Evolutionary conservation across 2,113 vertebrate genomes (phyloP), one percentile per base, ranked within the genome.

Genomic region (Colaptes auratus): DNA sequence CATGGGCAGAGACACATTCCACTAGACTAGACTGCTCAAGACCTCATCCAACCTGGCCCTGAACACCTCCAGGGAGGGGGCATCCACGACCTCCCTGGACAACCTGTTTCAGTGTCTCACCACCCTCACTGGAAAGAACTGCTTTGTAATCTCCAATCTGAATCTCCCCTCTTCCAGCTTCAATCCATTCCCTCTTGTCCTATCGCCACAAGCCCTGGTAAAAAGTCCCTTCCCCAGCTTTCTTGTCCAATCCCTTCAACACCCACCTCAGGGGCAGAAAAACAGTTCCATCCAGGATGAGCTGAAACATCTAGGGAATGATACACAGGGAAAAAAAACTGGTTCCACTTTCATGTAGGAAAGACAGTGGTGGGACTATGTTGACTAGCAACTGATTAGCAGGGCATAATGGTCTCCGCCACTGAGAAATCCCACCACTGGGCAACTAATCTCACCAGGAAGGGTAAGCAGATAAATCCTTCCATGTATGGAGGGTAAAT

Each of bases 251-350:
- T 14, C 9, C 33, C 12, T 71, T 50, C 31, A 10, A 44, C n/a
- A 31, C 27, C 17, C 28, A 58, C 50, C 73, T 60, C n/a, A 12
- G 31, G 5, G 23, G 19, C 59, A 72, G 55, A 63, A 46, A 50
- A 46, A 19, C 23, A 12, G 18, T 17, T 10, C 55, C 9, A 10
- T 0, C 0, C 27, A 46, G 53, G n/a, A 17, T 15, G 8, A 28
- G 60, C 0, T 77, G 48, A 73, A 63, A 70, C 1, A 7, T 58
- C 35, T n/a, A 52, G 9, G 42, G 42, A 48, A 58, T 0, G 0
- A 14, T 33, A 28, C 25, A 9, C 0, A 2, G 25, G 27, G 59
- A 81, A 59, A 67, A 86, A 70, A 66, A 61, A 39, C 14, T 44
- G 10, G 12, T 55, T 78, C 69, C 44, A 28, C 7, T 58, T 87